phyloP scores from a whole-genome alignment of 2,888 invertebrate genomes.

The Trimorus sp. region DNA sequence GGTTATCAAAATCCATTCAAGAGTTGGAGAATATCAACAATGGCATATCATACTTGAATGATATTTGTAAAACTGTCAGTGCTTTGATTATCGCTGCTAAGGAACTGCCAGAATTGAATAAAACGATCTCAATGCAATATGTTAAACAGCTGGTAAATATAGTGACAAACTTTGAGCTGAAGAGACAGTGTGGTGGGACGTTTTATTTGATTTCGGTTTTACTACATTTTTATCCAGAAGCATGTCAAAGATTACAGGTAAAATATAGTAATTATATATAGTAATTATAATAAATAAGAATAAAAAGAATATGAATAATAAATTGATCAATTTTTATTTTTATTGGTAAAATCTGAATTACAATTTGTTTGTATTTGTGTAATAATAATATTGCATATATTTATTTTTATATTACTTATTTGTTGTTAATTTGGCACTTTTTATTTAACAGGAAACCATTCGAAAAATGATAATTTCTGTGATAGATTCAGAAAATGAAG shows the following conservation, averaged over 20 bases:
- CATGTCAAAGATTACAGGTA: conserved; percentile 76
- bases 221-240: conserved; percentile 76
- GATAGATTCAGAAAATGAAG: conserved; percentile 72
- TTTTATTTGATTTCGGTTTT: conserved; percentile 74
- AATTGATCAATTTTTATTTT: background rate
- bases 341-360: conserved; percentile 2
- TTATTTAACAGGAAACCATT: conserved; percentile 70
- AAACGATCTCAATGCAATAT: conserved; percentile 75
- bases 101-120: conserved; percentile 75
- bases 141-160: conserved; percentile 75
- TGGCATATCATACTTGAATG: conserved; percentile 65
- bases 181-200: conserved; percentile 32
- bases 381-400: too few relatives aligned
- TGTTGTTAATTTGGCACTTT: too few relatives aligned
- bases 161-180: conserved; percentile 65
- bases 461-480: conserved; percentile 71
- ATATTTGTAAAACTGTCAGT: conserved; percentile 72
- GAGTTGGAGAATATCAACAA: conserved; percentile 72
- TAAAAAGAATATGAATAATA: background rate
- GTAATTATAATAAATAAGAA: too few relatives aligned
- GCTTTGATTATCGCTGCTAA: conserved; percentile 71
- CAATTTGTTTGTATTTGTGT: too few relatives aligned
- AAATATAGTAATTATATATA: too few relatives aligned
- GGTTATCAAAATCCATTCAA: conserved; percentile 75
- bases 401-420: too few relatives aligned